Evolutionary conservation across 2,797 vertebrate species (phyloP).

Genomic region (Poeciliopsis gracilis): DNA sequence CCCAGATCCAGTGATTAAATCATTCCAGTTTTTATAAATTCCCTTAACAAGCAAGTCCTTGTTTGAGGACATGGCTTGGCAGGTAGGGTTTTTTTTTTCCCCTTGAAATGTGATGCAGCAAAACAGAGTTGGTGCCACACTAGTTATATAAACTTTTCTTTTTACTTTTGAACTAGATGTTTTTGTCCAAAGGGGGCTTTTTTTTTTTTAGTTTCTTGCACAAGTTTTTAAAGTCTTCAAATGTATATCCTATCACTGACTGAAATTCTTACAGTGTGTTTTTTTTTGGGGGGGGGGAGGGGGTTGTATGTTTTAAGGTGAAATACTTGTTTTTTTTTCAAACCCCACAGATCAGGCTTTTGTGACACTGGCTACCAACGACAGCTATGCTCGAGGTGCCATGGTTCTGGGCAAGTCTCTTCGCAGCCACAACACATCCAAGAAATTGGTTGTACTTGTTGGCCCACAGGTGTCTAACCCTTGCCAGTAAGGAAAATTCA

Average conservation of each 20-base stretch:
- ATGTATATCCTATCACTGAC: too few relatives aligned
- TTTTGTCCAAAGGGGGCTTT: neutral
- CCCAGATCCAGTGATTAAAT: conserved; percentile 32
- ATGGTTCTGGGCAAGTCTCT: conserved; percentile 94
- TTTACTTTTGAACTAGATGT: neutral
- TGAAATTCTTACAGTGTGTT: neutral
- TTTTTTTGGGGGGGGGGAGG: too few relatives aligned
- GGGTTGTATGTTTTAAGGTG: neutral
- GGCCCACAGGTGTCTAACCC: conserved; percentile 90
- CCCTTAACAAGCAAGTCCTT: conserved; percentile 54
- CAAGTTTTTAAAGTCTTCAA: too few relatives aligned
- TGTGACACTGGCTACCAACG: conserved; percentile 96
- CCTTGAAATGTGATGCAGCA: neutral
- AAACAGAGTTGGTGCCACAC: conserved; percentile 4
- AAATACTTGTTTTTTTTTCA: neutral
- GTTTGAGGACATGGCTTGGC: conserved; percentile 55
- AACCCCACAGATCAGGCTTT: conserved; percentile 90
- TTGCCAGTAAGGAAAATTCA: conserved; percentile 82
- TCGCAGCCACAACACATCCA: conserved; percentile 86
- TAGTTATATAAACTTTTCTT: neutral
- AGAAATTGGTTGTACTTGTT: conserved; percentile 86
- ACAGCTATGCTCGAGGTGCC: conserved; percentile 93
- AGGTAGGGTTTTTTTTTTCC: conserved; percentile 32
- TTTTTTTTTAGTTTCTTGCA: too few relatives aligned
- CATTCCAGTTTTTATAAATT: conserved; percentile 35